Percentiles rank a stretch among this genome's conserved stretches.
These are phyloP conservation scores for Bombus ignitus DNA, from an alignment of 1,140 invertebrate genomes.

Conservation along the genomic window DNA sequence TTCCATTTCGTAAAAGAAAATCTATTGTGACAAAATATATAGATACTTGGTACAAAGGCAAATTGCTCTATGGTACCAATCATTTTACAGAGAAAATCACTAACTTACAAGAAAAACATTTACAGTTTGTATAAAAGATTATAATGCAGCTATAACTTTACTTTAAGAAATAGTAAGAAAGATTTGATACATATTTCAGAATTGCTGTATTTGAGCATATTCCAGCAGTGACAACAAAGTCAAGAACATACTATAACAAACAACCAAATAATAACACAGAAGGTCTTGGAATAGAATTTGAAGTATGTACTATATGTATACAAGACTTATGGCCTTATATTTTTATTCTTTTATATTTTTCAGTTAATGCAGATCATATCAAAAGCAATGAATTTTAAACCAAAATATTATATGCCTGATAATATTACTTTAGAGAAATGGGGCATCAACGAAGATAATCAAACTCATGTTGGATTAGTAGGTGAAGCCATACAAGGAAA, in stretches of 20 bases:
- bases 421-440: constrained; percentile 85
- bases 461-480: constrained; percentile 87
- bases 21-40: constrained; percentile 84
- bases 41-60: constrained; percentile 85
- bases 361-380: constrained; percentile 87
- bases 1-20: constrained; percentile 84
- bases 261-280: constrained; percentile 61
- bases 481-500: constrained; percentile 87
- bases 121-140: constrained; percentile 60
- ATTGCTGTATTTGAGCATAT: constrained; percentile 88
- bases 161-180: not conserved
- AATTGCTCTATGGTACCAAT: constrained; percentile 83
- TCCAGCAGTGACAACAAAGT: constrained; percentile 85
- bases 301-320: constrained; percentile 77
- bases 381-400: constrained; percentile 87
- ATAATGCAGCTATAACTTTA: not conserved
- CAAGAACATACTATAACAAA: constrained; percentile 74
- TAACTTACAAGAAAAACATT: constrained; percentile 81
- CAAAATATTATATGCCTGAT: constrained; percentile 85
- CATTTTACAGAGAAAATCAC: constrained; percentile 85
- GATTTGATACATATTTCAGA: constrained; percentile 74
- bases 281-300: constrained; percentile 85
- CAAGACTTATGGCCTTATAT: not conserved
- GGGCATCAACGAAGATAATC: constrained; percentile 85
- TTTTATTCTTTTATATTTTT: constrained; percentile 43